A percentile compares a stretch with the other conserved stretches of the same genome.
phyloP scores from a whole-genome alignment of 1,140 invertebrate species.

The Agrilus planipennis region DNA sequence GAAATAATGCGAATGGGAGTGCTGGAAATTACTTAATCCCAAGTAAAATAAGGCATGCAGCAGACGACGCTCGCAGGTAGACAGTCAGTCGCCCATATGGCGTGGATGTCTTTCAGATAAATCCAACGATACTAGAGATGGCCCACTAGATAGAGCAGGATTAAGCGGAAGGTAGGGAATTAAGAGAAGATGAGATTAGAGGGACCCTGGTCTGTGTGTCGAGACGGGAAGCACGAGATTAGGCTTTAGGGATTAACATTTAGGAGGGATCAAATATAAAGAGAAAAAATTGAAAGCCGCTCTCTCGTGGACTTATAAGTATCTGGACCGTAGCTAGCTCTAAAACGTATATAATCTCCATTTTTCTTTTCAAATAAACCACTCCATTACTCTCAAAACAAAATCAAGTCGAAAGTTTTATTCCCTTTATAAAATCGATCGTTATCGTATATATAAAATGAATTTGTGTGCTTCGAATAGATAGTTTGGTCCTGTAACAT shows the following conservation, averaged over 20 bases:
- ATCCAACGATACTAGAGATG: conserved; percentile 20
- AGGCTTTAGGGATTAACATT: conserved; percentile 30
- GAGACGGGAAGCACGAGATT: conserved; percentile 31
- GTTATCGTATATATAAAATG: too few relatives aligned
- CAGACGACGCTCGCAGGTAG: conserved; percentile 21
- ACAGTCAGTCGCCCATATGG: conserved; percentile 16
- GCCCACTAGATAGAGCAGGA: conserved; percentile 38
- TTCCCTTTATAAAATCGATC: too few relatives aligned
- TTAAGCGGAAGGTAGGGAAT: conserved; percentile 40
- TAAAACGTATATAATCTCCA: too few relatives aligned
- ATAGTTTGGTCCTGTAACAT: too few relatives aligned
- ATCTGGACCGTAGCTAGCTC: too few relatives aligned
- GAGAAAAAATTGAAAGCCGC: conserved; percentile 22
- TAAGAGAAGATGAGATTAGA: conserved; percentile 39
- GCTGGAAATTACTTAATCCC: too few relatives aligned
- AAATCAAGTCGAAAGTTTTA: too few relatives aligned
- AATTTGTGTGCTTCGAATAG: too few relatives aligned
- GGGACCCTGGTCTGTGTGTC: conserved; percentile 27
- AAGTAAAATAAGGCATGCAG: conserved; percentile 23
- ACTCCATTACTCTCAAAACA: too few relatives aligned
- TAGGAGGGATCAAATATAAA: conserved; percentile 27
- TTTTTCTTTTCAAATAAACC: too few relatives aligned
- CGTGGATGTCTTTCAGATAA: conserved; percentile 18
- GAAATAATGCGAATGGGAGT: too few relatives aligned
- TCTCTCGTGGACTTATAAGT: too few relatives aligned